Evolutionary conservation across 2,797 vertebrate species (phyloP).

Genomic region (Zalophus californianus): DNA sequence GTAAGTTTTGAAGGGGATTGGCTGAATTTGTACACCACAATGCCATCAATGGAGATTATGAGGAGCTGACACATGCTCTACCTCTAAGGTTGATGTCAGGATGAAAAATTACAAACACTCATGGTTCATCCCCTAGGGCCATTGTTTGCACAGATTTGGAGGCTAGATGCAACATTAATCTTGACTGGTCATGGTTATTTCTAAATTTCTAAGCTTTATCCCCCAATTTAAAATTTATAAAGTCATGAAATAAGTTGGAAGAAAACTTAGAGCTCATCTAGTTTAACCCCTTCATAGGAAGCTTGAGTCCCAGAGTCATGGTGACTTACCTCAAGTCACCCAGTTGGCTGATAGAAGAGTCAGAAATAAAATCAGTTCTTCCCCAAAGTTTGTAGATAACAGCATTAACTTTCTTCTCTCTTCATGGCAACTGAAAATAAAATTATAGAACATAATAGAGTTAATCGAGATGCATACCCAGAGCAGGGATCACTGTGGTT

Average conservation of each 20-base stretch:
- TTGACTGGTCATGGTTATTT: constrained; percentile 51
- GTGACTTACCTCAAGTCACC: background rate
- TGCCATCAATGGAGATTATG: background rate
- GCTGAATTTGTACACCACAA: background rate
- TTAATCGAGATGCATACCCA: background rate
- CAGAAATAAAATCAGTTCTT: constrained; percentile 9
- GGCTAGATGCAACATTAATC: constrained; percentile 45
- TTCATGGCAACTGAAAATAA: background rate
- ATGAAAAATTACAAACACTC: constrained; percentile 66
- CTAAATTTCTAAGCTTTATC: constrained; percentile 59
- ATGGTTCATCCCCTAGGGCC: background rate
- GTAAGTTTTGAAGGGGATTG: constrained; percentile 29
- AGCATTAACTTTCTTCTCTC: background rate
- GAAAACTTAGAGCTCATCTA: background rate
- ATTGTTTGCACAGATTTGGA: constrained; percentile 5
- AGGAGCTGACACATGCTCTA: constrained; percentile 7
- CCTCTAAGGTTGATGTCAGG: constrained; percentile 57
- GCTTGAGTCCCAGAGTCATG: background rate
- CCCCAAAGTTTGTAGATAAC: background rate
- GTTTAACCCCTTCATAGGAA: background rate
- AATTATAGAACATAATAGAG: background rate
- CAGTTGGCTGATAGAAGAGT: background rate
- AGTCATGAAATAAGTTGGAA: constrained; percentile 24
- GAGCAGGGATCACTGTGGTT: background rate
- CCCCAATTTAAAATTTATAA: constrained; percentile 61